These are phyloP conservation scores for Lagopus leucura DNA, from an alignment of 2,113 vertebrate species.

Conservation along the genomic window DNA sequence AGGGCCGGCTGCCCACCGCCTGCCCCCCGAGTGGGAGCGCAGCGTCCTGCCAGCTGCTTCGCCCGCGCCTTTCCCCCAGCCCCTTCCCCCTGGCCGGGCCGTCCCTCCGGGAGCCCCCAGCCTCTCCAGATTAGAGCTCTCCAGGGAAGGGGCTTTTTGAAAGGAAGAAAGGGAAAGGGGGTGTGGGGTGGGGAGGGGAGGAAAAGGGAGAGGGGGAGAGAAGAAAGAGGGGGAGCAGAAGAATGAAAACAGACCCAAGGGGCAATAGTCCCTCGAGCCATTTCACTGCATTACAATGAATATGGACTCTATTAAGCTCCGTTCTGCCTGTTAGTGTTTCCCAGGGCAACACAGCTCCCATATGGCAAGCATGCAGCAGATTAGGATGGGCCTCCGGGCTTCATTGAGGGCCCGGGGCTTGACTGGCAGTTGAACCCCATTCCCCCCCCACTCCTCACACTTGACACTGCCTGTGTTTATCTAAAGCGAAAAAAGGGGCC, in stretches of 20 bases:
- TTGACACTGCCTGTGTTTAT: conserved; percentile 99
- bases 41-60: not conserved
- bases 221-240: conserved; percentile 76
- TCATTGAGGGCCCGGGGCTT: conserved; percentile 83
- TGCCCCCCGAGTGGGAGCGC: not conserved
- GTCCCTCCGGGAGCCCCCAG: conserved; percentile 51
- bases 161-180: conserved; percentile 57
- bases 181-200: conserved; percentile 51
- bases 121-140: conserved; percentile 78
- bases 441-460: conserved; percentile 86
- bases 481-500: conserved; percentile 81
- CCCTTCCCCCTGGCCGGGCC: not conserved
- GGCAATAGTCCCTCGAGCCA: conserved; percentile 89
- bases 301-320: conserved; percentile 99
- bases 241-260: conserved; percentile 82
- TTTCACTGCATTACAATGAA: conserved; percentile 99
- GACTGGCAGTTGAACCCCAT: conserved; percentile 91
- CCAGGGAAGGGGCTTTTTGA: conserved; percentile 72
- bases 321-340: conserved; percentile 99
- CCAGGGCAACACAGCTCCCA: conserved; percentile 96
- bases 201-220: conserved; percentile 41
- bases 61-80: conserved; percentile 11
- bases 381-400: conserved; percentile 86
- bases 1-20: not conserved
- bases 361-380: conserved; percentile 93